Conservation (phyloP, 37 sponge, comb jelly and placozoan genomes). For the Trichoplax adhaerens region DNA sequence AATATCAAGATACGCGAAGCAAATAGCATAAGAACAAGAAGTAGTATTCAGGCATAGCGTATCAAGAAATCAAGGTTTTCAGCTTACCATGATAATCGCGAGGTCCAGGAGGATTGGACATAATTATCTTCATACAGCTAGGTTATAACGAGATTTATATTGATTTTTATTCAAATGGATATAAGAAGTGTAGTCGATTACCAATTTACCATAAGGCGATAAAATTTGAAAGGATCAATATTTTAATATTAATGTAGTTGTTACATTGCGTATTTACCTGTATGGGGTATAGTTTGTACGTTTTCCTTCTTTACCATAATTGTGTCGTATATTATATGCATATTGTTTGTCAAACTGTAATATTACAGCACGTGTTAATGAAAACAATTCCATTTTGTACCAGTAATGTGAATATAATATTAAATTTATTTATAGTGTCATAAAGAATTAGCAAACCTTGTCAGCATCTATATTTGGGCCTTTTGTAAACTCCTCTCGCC, state of each 20-base stretch:
- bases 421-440: too few relatives aligned
- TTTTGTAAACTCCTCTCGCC: slow-evolving; percentile 64
- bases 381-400: too few relatives aligned
- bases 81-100: slow-evolving; percentile 74
- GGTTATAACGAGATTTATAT: not conserved
- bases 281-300: slow-evolving; percentile 78
- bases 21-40: not conserved
- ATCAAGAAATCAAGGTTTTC: not conserved
- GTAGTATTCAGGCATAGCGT: not conserved
- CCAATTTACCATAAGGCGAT: too few relatives aligned
- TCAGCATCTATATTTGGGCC: slow-evolving; percentile 52
- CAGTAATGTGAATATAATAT: too few relatives aligned
- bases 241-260: not conserved
- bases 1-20: too few relatives aligned
- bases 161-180: too few relatives aligned
- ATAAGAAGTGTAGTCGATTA: too few relatives aligned
- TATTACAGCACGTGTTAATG: too few relatives aligned
- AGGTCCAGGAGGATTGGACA: slow-evolving; percentile 49
- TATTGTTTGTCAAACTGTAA: slow-evolving; percentile 6
- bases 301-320: slow-evolving; percentile 89
- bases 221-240: not conserved
- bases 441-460: slow-evolving; percentile 26
- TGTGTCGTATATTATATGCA: slow-evolving; percentile 83
- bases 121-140: slow-evolving; percentile 79
- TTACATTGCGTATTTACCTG: slow-evolving; percentile 13